Percentiles rank a stretch among this genome's conserved stretches.
Conservation (phyloP, 2,797 vertebrate genomes). For the Phrynocephalus vlangalii region DNA sequence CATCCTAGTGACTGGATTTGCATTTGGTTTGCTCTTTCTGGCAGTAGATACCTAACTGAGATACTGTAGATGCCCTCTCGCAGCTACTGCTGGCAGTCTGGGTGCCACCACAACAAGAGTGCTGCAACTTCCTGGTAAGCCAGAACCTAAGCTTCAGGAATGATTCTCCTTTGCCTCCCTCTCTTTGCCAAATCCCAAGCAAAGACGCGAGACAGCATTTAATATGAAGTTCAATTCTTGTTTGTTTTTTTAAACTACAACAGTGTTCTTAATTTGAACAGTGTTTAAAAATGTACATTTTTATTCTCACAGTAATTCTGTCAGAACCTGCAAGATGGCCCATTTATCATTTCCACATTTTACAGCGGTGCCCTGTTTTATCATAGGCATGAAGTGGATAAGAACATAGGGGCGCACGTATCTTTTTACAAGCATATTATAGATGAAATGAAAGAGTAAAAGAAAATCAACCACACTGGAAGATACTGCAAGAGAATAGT, state of each 20-base stretch:
- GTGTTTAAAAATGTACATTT: not conserved
- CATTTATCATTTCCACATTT: not conserved
- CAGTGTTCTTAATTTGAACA: not conserved
- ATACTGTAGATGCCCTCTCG: not conserved
- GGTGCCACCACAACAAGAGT: not conserved
- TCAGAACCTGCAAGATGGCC: not conserved
- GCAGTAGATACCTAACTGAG: not conserved
- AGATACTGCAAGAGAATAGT: no score
- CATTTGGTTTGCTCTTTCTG: constrained; percentile 1
- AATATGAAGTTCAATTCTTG: not conserved
- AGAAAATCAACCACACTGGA: no score
- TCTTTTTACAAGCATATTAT: not conserved
- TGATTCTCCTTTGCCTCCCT: not conserved
- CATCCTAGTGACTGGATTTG: not conserved
- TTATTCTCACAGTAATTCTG: not conserved
- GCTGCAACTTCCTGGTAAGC: not conserved
- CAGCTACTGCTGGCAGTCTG: not conserved
- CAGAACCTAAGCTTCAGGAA: not conserved
- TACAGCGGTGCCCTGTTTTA: not conserved
- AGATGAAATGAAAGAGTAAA: no score
- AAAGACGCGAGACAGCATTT: not conserved
- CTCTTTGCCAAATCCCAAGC: not conserved
- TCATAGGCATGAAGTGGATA: not conserved
- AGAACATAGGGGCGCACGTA: no score
- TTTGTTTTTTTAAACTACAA: no score